Conservation (phyloP, 2,797 vertebrate species). For the Megalops cyprinoides region DNA sequence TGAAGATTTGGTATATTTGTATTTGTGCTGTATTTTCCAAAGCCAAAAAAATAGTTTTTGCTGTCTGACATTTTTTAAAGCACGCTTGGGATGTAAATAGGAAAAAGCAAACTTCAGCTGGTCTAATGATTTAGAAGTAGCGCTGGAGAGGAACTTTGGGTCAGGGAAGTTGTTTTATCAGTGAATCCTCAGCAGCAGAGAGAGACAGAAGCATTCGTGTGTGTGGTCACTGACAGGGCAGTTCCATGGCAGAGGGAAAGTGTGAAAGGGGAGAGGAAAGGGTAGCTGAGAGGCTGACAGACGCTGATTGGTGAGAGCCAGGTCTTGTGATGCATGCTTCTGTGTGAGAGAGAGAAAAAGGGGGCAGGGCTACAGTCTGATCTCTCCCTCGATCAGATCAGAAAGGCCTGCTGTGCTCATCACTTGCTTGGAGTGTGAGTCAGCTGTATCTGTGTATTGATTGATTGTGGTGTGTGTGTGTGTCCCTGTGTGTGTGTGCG, state of each 20-base stretch:
- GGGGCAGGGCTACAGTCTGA: constrained; percentile 21
- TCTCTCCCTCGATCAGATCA: not conserved
- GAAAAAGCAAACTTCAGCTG: not conserved
- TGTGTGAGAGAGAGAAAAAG: not conserved
- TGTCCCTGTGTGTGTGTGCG: not conserved
- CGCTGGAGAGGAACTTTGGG: not conserved
- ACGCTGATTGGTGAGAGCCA: not conserved
- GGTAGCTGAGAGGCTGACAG: not conserved
- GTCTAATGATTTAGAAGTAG: not conserved
- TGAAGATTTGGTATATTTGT: too few species aligned
- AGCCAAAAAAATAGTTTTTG: too few species aligned
- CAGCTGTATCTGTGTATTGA: constrained; percentile 7
- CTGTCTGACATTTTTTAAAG: not conserved
- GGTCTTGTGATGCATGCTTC: not conserved
- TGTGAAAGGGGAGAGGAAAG: not conserved
- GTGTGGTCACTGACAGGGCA: not conserved
- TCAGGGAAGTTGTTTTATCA: too few species aligned
- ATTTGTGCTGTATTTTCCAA: too few species aligned
- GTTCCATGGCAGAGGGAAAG: not conserved
- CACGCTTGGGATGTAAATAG: not conserved
- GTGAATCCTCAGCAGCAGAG: too few species aligned
- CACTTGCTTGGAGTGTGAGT: not conserved
- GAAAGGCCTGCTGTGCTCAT: not conserved
- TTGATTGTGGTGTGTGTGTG: not conserved
- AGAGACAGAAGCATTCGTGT: too few species aligned